Evolutionary conservation across 2,113 vertebrate species (phyloP).

Genomic region (Sylvilagus bachmani): DNA sequence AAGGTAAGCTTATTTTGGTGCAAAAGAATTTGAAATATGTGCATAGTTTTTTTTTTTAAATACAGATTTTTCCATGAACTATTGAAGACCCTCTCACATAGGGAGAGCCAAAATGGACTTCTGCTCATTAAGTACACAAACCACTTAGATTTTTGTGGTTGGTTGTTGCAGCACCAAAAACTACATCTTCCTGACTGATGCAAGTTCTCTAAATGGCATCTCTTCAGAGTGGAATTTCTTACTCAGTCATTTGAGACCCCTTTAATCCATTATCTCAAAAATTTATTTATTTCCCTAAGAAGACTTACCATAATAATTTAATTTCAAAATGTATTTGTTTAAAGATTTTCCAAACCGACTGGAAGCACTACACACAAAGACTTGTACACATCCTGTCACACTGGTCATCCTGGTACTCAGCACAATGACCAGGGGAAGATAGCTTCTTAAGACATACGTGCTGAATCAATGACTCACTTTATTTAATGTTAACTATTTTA

Average conservation of each 20-base stretch:
- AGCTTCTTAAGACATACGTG: slow-evolving; percentile 21
- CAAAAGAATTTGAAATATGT: too few species aligned
- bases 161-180: not conserved
- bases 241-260: not conserved
- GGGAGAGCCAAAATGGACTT: not conserved
- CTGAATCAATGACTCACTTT: slow-evolving; percentile 33
- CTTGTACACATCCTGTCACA: not conserved
- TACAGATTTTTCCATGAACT: too few species aligned
- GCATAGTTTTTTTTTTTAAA: too few species aligned
- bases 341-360: not conserved
- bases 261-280: not conserved
- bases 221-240: slow-evolving; percentile 1
- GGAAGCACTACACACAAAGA: not conserved
- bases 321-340: not conserved
- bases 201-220: not conserved
- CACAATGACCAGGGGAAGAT: not conserved
- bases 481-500: slow-evolving; percentile 33
- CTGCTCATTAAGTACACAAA: slow-evolving; percentile 21
- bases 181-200: not conserved
- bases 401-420: not conserved
- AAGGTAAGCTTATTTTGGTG: too few species aligned
- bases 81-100: not conserved
- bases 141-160: not conserved
- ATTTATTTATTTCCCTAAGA: not conserved
- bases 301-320: not conserved